Percentiles rank a stretch among this genome's conserved stretches.
These are phyloP conservation scores for Atherix ibis DNA, from an alignment of 2,888 invertebrate species.

Conservation along the genomic window DNA sequence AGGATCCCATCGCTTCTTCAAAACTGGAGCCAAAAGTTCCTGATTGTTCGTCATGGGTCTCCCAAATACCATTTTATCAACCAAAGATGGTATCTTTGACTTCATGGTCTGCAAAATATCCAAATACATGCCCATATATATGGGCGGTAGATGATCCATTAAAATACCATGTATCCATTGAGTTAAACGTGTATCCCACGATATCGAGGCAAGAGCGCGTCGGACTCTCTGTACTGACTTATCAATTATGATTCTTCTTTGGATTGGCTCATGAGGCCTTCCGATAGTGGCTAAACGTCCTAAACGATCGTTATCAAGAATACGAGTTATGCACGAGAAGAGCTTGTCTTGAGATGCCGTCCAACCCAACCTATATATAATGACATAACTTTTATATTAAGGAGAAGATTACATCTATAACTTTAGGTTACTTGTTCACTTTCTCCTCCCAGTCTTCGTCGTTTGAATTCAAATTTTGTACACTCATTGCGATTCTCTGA, in stretches of 20 bases:
- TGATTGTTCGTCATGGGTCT: conserved; percentile 39
- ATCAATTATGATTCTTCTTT: conserved; percentile 52
- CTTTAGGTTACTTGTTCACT: conserved; percentile 38
- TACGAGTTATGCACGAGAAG: conserved; percentile 46
- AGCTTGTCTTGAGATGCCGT: conserved; percentile 44
- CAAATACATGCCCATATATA: conserved; percentile 54
- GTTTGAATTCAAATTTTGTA: conserved; percentile 37
- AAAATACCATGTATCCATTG: conserved; percentile 65
- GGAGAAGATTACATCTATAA: neutral
- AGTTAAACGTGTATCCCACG: conserved; percentile 56
- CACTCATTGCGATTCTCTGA: conserved; percentile 44
- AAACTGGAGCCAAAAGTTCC: conserved; percentile 46
- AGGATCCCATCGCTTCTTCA: conserved; percentile 55
- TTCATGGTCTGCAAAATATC: conserved; percentile 61
- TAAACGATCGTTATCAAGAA: conserved; percentile 49
- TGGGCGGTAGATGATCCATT: conserved; percentile 47
- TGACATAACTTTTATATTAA: neutral
- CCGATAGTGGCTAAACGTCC: conserved; percentile 45
- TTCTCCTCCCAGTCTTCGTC: conserved; percentile 53
- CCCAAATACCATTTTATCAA: conserved; percentile 55
- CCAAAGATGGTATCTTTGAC: conserved; percentile 49
- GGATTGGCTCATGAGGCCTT: conserved; percentile 46
- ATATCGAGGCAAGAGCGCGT: conserved; percentile 47
- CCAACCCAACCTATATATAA: conserved; percentile 40
- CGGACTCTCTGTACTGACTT: conserved; percentile 51